A percentile compares a stretch with the other conserved stretches of the same genome.
Conservation (phyloP, 2,113 vertebrate genomes). For the Pogona vitticeps region DNA sequence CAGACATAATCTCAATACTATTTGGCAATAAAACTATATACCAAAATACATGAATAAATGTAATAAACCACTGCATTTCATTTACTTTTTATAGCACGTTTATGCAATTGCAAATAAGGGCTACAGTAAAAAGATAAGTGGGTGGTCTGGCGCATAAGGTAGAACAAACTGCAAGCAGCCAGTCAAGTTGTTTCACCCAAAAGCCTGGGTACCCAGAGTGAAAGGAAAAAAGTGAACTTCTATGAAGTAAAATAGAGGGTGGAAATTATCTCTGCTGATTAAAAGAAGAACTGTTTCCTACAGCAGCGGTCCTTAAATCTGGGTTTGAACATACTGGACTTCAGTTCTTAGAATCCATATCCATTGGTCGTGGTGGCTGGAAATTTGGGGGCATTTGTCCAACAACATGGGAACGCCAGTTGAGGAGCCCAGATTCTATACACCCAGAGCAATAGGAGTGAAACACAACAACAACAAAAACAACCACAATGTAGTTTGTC, state of each 20-base stretch:
- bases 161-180: no score
- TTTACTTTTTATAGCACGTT: constrained; percentile 14
- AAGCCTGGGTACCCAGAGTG: background rate
- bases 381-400: background rate
- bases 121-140: background rate
- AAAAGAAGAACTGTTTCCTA: background rate
- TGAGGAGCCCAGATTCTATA: no score
- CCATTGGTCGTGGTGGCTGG: no score
- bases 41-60: constrained; percentile 5
- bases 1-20: constrained; percentile 14
- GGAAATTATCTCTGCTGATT: background rate
- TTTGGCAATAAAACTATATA: constrained; percentile 32
- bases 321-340: no score
- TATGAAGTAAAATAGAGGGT: background rate
- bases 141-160: no score
- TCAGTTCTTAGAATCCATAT: no score
- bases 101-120: constrained; percentile 36
- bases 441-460: background rate
- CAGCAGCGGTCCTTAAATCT: no score
- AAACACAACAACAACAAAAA: no score
- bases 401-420: no score
- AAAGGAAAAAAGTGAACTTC: background rate
- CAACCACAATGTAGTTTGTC: no score
- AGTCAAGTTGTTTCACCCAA: background rate
- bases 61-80: constrained; percentile 6